Base-by-base conservation (phyloP, 2,113 vertebrate genomes). In the Sitta europaea region DNA sequence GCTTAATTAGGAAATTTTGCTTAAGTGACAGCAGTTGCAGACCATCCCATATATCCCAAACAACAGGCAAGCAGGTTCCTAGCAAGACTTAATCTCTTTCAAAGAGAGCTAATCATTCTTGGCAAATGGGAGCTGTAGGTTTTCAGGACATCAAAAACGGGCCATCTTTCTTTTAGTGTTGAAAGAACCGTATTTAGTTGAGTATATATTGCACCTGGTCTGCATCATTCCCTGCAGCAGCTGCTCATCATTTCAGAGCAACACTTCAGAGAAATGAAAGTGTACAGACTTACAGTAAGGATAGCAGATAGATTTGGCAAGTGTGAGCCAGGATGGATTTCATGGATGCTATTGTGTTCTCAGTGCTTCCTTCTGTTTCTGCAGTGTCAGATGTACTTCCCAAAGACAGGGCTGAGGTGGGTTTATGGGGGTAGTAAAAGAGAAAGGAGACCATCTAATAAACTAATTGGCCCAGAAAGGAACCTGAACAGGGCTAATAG, bases 161-260 rank as follows among this genome's bases (percentile, higher is more conserved):
- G 38, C 19, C 70, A 36, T 55, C 55, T 90, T 88, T 76, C 35
- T 67, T 86, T 58, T 47, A 33, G 24, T 78, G 61, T 78, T 87
- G 77, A 91, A 89, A 43, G 38, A 78, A 48, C 28, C 11, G 5
- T 51, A 63, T 68, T 79, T 85, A 81, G 35, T 43, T 75, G 29
- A 28, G 36, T 67, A 21, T 78, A 16, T 55, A 35, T 75, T 82
- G 62, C 31, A 81, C 27, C 36, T 93, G 54, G 42, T 79, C 78
- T 1, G 1, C 73, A 55, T 72, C 47, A 20, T 77, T 77, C 51
- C 23, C 43, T 84, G 24, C 51, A 91, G 43, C 80, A 91, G 61
- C 76, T 67, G 48, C 72, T 96, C 20, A 38, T 81, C n/a, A 21
- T 94, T 81, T 91, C 77, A 77, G 65, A 86, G 23, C 33, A 76